These are phyloP conservation scores for Andrena dorsata DNA, from an alignment of 2,888 invertebrate species.

Conservation along the genomic window DNA sequence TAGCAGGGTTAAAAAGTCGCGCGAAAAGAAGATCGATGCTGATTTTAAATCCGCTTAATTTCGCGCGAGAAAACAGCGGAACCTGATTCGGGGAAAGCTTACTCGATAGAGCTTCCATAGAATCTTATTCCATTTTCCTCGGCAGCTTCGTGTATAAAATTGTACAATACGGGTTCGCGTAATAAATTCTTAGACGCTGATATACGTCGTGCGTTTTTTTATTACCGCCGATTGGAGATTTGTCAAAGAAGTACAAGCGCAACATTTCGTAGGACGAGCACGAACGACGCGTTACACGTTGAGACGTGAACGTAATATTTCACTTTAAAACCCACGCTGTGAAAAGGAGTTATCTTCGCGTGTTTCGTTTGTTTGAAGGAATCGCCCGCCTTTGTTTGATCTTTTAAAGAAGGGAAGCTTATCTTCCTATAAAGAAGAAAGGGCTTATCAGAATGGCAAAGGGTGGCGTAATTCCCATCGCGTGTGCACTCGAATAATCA, in stretches of 20 bases:
- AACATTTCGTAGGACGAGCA: neutral
- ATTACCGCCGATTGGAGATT: neutral
- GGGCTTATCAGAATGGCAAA: neutral
- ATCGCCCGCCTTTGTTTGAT: neutral
- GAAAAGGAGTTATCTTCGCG: neutral
- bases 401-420: neutral
- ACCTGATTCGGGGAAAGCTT: neutral
- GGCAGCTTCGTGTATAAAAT: neutral
- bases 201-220: neutral
- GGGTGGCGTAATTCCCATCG: neutral
- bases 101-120: neutral
- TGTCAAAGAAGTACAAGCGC: neutral
- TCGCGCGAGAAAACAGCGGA: neutral
- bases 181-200: neutral
- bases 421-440: neutral
- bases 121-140: neutral
- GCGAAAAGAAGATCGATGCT: conserved; percentile 2
- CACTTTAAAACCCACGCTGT: neutral
- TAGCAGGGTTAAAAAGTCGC: neutral
- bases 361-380: neutral
- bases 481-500: neutral
- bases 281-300: neutral
- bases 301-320: conserved; percentile 5
- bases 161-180: neutral
- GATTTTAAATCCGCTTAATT: conserved; percentile 11